Percentiles rank a stretch among this genome's conserved stretches.
phyloP scores from a whole-genome alignment of 2,888 invertebrate genomes.

The Ligdia adustata region DNA sequence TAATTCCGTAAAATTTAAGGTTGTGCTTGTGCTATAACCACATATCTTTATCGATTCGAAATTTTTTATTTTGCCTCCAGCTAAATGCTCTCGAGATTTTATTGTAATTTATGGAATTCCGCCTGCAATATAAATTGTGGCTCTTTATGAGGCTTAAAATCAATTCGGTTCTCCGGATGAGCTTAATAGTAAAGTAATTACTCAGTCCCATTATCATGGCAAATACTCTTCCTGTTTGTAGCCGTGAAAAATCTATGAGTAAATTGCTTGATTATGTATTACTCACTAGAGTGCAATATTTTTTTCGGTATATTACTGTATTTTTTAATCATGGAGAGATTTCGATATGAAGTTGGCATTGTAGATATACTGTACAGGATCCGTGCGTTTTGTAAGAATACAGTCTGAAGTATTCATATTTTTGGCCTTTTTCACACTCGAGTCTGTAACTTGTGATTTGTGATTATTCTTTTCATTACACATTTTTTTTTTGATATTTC shows the following conservation, averaged over 20 bases:
- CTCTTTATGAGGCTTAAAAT: constrained; percentile 25
- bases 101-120: constrained; percentile 7
- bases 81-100: constrained; percentile 52
- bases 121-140: constrained; percentile 22
- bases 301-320: constrained; percentile 3
- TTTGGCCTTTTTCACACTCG: too few relatives aligned
- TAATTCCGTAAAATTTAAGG: constrained; percentile 35
- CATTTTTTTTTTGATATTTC: too few relatives aligned
- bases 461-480: too few relatives aligned
- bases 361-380: constrained; percentile 59
- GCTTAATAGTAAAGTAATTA: constrained; percentile 26
- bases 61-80: constrained; percentile 58
- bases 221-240: background rate
- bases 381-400: constrained; percentile 42
- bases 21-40: constrained; percentile 69
- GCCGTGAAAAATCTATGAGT: constrained; percentile 7
- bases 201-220: background rate
- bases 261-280: constrained; percentile 6
- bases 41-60: constrained; percentile 50
- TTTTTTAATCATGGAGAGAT: background rate
- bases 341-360: constrained; percentile 35
- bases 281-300: constrained; percentile 15
- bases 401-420: too few relatives aligned
- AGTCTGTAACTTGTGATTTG: too few relatives aligned
- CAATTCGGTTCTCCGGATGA: constrained; percentile 31